Conservation (phyloP, 23 tunicate genomes). For the Trididemnum miniatum region DNA sequence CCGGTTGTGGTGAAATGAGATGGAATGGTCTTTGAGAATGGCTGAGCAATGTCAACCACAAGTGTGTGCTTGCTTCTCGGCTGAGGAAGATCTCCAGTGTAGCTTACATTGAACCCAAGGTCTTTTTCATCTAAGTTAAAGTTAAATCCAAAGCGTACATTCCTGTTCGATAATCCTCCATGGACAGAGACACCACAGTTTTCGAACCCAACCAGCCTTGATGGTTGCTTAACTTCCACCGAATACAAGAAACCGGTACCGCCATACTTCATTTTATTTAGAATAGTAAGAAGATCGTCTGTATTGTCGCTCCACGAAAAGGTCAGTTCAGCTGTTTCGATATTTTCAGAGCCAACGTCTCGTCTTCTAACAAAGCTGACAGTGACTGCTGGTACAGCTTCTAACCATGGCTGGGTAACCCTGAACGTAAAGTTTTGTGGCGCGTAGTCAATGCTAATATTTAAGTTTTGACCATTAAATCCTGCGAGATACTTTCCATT, state of each 20-base stretch:
- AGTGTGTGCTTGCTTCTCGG: constrained; percentile 35
- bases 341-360: not conserved
- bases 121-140: constrained; percentile 1
- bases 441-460: not conserved
- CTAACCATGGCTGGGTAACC: constrained; percentile 22
- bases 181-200: not conserved
- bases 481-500: not conserved
- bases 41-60: constrained; percentile 45
- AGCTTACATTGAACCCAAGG: constrained; percentile 13
- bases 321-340: not conserved
- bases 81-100: constrained; percentile 47
- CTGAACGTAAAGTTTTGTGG: not conserved
- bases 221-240: constrained; percentile 35
- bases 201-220: constrained; percentile 2
- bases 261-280: not conserved
- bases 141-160: constrained; percentile 7
- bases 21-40: constrained; percentile 41
- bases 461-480: constrained; percentile 5
- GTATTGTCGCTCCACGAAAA: not conserved
- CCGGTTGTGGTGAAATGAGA: constrained; percentile 47
- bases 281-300: constrained; percentile 11
- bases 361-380: not conserved
- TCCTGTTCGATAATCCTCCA: not conserved
- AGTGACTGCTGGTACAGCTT: not conserved
- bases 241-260: not conserved